Percentiles rank a stretch among this genome's conserved stretches.
Conservation (phyloP, 2,888 invertebrate genomes). For the Acanthosepion esculentum region DNA sequence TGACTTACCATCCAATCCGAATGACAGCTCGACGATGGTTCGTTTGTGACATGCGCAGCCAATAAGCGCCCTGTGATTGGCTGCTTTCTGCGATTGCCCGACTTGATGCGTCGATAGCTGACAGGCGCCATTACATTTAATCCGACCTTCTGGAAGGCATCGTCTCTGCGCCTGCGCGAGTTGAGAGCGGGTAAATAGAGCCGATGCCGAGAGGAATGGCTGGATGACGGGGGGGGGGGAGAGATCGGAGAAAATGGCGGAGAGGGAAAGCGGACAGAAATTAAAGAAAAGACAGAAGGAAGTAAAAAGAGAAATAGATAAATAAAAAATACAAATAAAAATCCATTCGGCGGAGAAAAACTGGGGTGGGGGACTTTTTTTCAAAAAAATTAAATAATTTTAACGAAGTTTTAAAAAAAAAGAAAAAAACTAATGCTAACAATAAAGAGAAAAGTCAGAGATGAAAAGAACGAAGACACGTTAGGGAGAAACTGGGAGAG, state of each 20-base stretch:
- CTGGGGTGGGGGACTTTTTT: no score
- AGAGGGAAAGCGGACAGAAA: background rate
- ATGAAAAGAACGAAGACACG: no score
- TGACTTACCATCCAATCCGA: slow-evolving; percentile 21
- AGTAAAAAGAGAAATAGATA: background rate
- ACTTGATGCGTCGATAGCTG: slow-evolving; percentile 33
- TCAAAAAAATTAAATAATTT: no score
- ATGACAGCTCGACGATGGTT: background rate
- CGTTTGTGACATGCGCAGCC: background rate
- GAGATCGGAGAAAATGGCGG: background rate
- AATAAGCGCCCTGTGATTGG: background rate
- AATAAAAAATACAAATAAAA: background rate
- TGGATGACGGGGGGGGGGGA: background rate
- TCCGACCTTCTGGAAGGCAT: background rate
- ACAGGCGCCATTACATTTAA: background rate
- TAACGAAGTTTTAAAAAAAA: no score
- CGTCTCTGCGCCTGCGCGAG: background rate
- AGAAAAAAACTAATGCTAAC: no score
- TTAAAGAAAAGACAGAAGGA: background rate
- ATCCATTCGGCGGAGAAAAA: no score
- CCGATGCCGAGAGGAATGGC: no score
- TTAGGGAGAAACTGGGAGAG: no score
- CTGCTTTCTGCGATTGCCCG: slow-evolving; percentile 18
- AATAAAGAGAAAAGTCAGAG: no score
- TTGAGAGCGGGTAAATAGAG: background rate